phyloP scores from a whole-genome alignment of 1,140 invertebrate species.

The Vollenhovia emeryi region DNA sequence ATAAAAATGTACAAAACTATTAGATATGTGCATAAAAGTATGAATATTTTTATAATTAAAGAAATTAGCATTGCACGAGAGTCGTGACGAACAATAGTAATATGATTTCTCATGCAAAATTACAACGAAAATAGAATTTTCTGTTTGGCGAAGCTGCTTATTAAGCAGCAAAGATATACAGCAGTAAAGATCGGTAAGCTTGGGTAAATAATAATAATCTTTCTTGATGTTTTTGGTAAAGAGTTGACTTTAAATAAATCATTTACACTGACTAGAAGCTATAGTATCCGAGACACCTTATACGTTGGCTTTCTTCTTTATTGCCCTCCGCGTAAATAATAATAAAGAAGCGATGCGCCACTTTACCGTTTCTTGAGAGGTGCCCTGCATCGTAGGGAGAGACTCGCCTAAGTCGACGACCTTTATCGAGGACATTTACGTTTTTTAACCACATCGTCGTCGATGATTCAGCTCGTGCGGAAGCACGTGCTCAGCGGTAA shows the following conservation, averaged over 20 bases:
- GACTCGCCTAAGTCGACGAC: conserved; percentile 28
- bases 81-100: too few relatives aligned
- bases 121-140: not conserved
- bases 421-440: conserved; percentile 52
- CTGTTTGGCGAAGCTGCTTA: not conserved
- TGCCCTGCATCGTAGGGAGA: conserved; percentile 3
- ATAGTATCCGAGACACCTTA: not conserved
- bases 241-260: not conserved
- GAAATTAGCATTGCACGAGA: too few relatives aligned
- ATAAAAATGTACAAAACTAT: too few relatives aligned
- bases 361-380: conserved; percentile 27
- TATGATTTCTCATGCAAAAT: not conserved
- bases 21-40: too few relatives aligned
- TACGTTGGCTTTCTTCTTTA: not conserved
- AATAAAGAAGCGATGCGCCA: conserved; percentile 10
- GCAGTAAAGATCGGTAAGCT: not conserved
- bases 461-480: conserved; percentile 56
- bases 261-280: not conserved
- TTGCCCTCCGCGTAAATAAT: conserved; percentile 12
- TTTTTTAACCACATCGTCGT: conserved; percentile 55
- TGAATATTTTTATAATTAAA: too few relatives aligned
- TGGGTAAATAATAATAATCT: not conserved
- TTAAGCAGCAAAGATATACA: not conserved
- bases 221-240: not conserved
- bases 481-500: conserved; percentile 51